These are phyloP conservation scores for Sturnira hondurensis DNA, from an alignment of 2,113 vertebrate species.

Conservation along the genomic window DNA sequence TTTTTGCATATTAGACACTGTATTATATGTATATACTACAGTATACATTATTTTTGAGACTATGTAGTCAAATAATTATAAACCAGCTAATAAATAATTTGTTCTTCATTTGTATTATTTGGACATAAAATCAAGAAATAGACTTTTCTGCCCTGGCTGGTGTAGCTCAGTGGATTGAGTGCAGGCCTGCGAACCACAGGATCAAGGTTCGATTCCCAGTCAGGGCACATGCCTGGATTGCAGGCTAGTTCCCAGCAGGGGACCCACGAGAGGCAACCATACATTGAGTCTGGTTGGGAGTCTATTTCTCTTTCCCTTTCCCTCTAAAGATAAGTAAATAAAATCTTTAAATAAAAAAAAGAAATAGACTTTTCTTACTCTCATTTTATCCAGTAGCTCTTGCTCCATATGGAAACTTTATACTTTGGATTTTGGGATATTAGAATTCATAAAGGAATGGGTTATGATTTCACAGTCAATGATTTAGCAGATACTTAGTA, in stretches of 20 bases:
- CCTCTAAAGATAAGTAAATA: too few relatives aligned
- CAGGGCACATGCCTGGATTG: too few relatives aligned
- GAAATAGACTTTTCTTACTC: conserved; percentile 17
- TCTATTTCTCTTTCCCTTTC: too few relatives aligned
- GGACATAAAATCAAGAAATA: conserved; percentile 23
- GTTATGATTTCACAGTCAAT: neutral
- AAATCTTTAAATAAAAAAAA: conserved; percentile 34
- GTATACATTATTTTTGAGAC: conserved; percentile 1
- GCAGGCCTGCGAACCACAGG: too few relatives aligned
- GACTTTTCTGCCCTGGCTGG: too few relatives aligned
- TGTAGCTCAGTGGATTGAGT: too few relatives aligned
- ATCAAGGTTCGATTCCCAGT: too few relatives aligned
- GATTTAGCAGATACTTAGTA: neutral
- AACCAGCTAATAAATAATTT: conserved; percentile 9
- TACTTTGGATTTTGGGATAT: neutral
- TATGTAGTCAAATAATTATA: neutral
- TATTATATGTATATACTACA: neutral
- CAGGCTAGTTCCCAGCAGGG: too few relatives aligned
- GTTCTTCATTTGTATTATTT: conserved; percentile 12
- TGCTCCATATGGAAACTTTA: neutral
- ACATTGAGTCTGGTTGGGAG: too few relatives aligned
- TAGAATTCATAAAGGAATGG: neutral
- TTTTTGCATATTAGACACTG: neutral
- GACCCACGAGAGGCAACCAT: too few relatives aligned
- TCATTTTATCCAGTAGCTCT: neutral